phyloP scores from a whole-genome alignment of 1,140 invertebrate species.

The Drosophila kepulauana region DNA sequence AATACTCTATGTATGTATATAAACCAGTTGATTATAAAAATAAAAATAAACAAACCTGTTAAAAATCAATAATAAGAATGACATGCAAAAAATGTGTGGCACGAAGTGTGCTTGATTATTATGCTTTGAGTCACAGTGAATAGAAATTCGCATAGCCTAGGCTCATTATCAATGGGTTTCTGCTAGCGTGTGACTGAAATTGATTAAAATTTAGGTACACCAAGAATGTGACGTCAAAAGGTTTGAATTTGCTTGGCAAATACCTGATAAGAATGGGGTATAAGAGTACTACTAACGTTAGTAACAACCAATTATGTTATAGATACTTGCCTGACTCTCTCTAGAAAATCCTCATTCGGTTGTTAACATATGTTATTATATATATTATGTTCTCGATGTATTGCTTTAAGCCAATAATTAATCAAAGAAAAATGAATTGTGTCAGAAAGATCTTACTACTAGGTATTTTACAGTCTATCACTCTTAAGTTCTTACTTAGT shows the following conservation, averaged over 20 bases:
- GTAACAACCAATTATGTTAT: no score
- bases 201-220: not conserved
- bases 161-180: not conserved
- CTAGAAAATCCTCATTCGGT: no score
- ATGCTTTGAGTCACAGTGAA: not conserved
- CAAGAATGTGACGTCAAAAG: not conserved
- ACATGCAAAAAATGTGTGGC: not conserved
- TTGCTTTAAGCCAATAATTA: no score
- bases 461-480: no score
- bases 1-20: not conserved
- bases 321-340: no score
- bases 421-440: no score
- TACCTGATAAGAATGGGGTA: not conserved
- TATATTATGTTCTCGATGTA: no score
- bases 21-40: not conserved
- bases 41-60: conserved; percentile 15
- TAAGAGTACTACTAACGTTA: no score
- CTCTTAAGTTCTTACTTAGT: no score
- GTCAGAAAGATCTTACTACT: no score
- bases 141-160: not conserved
- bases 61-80: conserved; percentile 10
- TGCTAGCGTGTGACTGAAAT: not conserved
- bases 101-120: not conserved
- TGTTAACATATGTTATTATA: no score
- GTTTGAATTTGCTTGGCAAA: not conserved